Base-by-base conservation (phyloP, 1,140 invertebrate species). In the Drosophila azteca region DNA sequence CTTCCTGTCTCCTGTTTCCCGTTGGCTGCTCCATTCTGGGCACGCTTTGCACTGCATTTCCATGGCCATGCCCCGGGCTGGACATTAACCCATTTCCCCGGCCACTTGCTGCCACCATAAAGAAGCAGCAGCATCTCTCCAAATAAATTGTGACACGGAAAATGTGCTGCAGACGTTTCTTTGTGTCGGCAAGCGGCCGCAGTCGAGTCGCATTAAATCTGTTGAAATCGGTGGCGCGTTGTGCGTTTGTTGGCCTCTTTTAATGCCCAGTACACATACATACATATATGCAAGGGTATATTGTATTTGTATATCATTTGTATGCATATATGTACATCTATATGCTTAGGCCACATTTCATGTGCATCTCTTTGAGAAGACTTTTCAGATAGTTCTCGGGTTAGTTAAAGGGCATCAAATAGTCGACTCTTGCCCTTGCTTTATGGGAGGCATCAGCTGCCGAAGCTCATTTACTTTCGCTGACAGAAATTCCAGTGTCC, bases 61-160 rank as follows among this genome's bases (percentile, higher is more conserved):
- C 77, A 80, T 60, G 79, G 64, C 61, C 74, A 63, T 59, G 68
- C 55, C 51, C 11, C 51, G 58, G 64, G 53, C 67, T 85, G 81
- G 81, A 80, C 81, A 77, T 85, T 85, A 84, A 81, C 81, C 81
- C 73, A 84, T 66, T 77, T 83, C 43, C 46, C 39, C n/a, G 35
- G 17, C 20, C 26, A n/a, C 43, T 39, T 22, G 17, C 43, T 39
- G 62, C 51, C 54, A 59, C 55, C 44, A 58, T 75, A 65, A 65
- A 71, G 50, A 54, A 11, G 35, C 1, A 11, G 35, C 1, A 13
- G 13, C 3, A 2, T 2, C 9, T 39, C 57, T 74, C 67, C 61
- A 39, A 79, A 77, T 83, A 78, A 74, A 78, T 79, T 70, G 69
- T 71, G 66, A 52, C 48, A 72, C 69, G 39, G 61, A 57, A 61